Conservation (phyloP, 1,140 invertebrate species). For the Polyergus mexicanus region DNA sequence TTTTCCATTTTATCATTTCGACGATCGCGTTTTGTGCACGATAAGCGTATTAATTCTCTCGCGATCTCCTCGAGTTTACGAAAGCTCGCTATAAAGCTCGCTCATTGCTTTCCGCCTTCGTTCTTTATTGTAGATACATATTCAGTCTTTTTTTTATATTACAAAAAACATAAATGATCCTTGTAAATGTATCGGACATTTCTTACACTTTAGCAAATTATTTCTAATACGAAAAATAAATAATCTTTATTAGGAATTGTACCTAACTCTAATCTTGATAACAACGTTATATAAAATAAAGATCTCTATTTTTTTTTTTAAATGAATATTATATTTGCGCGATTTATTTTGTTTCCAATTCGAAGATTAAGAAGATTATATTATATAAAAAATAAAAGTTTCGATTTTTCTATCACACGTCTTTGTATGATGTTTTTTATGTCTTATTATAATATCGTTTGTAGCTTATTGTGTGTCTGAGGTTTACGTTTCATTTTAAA, state of each 20-base stretch:
- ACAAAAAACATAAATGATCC: background rate
- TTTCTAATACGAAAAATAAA: background rate
- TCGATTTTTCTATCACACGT: background rate
- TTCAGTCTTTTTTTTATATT: constrained; percentile 2
- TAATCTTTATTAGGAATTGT: background rate
- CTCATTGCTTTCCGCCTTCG: background rate
- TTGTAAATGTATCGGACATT: background rate
- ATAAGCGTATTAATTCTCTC: constrained; percentile 66
- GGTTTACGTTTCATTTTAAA: background rate
- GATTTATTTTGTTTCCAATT: background rate
- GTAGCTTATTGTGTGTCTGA: background rate
- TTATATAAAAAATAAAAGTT: background rate
- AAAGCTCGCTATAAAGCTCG: background rate
- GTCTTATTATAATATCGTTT: background rate
- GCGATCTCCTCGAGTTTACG: background rate
- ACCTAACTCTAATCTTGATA: background rate
- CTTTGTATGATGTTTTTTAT: background rate
- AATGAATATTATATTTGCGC: background rate
- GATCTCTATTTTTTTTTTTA: background rate
- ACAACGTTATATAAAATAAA: background rate
- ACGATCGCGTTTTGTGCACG: constrained; percentile 67
- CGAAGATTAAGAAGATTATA: background rate
- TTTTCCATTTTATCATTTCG: constrained; percentile 70
- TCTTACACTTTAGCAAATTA: constrained; percentile 1
- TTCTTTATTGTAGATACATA: background rate